These are phyloP conservation scores for Takifugu flavidus DNA, from an alignment of 2,113 vertebrate species.

Conservation along the genomic window DNA sequence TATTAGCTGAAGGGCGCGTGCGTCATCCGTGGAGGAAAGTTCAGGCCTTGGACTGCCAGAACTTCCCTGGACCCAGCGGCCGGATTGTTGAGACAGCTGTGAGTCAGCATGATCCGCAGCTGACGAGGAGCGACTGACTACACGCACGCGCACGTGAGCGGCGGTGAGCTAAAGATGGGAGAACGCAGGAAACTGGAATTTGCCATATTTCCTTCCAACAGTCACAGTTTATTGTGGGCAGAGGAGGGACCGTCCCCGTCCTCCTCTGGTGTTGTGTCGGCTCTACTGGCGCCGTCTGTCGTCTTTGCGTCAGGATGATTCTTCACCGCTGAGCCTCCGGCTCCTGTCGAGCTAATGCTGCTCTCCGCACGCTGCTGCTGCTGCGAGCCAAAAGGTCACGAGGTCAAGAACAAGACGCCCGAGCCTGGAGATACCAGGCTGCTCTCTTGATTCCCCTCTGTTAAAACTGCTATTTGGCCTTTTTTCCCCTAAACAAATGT, in stretches of 20 bases:
- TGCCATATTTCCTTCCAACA: no score
- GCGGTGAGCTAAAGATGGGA: no score
- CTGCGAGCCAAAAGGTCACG: conserved; percentile 9
- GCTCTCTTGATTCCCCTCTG: no score
- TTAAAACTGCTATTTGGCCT: no score
- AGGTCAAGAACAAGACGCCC: conserved; percentile 4
- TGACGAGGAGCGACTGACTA: conserved; percentile 8
- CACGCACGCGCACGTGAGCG: no score
- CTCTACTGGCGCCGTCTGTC: conserved; percentile 9
- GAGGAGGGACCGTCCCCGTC: no score
- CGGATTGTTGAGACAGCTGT: conserved; percentile 45
- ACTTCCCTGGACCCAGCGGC: background rate
- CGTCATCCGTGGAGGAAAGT: background rate
- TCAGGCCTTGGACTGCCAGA: no score
- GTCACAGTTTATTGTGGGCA: no score
- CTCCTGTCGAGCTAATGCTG: conserved; percentile 36
- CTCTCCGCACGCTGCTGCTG: conserved; percentile 10
- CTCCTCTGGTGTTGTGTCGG: no score
- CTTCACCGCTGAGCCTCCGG: conserved; percentile 31
- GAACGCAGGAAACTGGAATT: no score
- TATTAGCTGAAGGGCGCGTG: background rate
- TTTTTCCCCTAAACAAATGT: background rate
- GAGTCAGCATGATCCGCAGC: conserved; percentile 31
- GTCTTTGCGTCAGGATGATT: conserved; percentile 22
- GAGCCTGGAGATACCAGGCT: background rate